These are phyloP conservation scores for Pedionomus torquatus DNA, from an alignment of 2,113 vertebrate genomes.

Conservation along the genomic window DNA sequence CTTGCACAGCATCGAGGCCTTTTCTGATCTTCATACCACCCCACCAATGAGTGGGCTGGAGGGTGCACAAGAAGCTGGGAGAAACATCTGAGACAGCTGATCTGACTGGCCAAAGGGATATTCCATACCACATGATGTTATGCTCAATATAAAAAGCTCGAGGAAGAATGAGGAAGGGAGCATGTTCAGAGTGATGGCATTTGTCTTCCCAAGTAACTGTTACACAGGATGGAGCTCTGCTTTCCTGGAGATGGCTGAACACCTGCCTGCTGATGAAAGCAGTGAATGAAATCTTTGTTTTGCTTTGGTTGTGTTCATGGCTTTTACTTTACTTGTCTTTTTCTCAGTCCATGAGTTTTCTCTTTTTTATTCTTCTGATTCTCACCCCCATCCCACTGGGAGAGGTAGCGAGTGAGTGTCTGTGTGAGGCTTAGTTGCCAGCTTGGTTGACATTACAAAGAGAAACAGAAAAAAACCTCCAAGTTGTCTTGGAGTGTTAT, in stretches of 20 bases:
- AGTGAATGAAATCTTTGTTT: background rate
- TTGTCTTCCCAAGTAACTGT: background rate
- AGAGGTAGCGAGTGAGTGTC: background rate
- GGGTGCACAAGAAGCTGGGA: background rate
- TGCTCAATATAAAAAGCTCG: background rate
- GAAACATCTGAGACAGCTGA: background rate
- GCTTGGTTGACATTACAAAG: fast-evolving
- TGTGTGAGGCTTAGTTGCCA: background rate
- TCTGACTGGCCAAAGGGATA: background rate
- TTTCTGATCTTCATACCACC: background rate
- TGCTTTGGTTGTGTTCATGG: background rate
- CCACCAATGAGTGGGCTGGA: background rate
- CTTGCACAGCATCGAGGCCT: background rate
- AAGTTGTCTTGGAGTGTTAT: background rate
- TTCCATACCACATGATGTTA: background rate
- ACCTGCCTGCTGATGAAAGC: background rate
- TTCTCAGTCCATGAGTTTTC: background rate
- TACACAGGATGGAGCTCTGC: background rate
- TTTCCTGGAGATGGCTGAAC: background rate
- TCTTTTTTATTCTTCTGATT: background rate
- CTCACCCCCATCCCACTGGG: background rate
- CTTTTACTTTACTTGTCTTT: background rate
- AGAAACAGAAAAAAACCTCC: background rate
- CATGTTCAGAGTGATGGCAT: background rate
- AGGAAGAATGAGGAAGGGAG: background rate